phyloP scores from a whole-genome alignment of 2,888 invertebrate species.

The Venusia cambrica region DNA sequence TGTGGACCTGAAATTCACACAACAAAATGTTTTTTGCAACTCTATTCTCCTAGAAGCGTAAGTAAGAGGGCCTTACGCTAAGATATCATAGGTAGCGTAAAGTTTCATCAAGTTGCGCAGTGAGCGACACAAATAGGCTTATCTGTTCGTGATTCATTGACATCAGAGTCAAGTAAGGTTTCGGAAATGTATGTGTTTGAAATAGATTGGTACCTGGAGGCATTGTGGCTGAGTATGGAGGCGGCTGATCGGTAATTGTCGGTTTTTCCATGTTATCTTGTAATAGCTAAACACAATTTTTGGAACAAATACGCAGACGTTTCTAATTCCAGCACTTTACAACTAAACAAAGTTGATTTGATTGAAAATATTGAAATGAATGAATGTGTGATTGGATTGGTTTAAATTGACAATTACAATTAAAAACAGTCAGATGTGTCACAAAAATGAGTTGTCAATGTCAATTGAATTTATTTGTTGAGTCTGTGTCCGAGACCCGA shows the following conservation, averaged over 20 bases:
- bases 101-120: constrained; percentile 36
- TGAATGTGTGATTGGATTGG: too few relatives aligned
- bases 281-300: too few relatives aligned
- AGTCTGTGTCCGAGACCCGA: too few relatives aligned
- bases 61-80: too few relatives aligned
- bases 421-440: too few relatives aligned
- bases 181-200: constrained; percentile 34
- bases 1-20: constrained; percentile 39
- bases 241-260: constrained; percentile 67
- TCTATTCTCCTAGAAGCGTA: not conserved
- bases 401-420: too few relatives aligned
- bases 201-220: constrained; percentile 49
- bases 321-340: too few relatives aligned
- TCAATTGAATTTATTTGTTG: too few relatives aligned
- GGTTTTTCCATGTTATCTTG: constrained; percentile 71
- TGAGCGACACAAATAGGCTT: constrained; percentile 39
- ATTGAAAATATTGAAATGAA: too few relatives aligned
- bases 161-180: constrained; percentile 34
- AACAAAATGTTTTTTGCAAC: not conserved
- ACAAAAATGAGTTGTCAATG: too few relatives aligned
- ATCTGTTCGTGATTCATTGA: constrained; percentile 54
- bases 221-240: constrained; percentile 73
- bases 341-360: too few relatives aligned
- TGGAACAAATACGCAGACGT: constrained; percentile 6
- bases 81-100: constrained; percentile 9